A percentile compares a stretch with the other conserved stretches of the same genome.
Evolutionary conservation across 2,113 vertebrate genomes (phyloP).

Genomic region (Vidua chalybeata): DNA sequence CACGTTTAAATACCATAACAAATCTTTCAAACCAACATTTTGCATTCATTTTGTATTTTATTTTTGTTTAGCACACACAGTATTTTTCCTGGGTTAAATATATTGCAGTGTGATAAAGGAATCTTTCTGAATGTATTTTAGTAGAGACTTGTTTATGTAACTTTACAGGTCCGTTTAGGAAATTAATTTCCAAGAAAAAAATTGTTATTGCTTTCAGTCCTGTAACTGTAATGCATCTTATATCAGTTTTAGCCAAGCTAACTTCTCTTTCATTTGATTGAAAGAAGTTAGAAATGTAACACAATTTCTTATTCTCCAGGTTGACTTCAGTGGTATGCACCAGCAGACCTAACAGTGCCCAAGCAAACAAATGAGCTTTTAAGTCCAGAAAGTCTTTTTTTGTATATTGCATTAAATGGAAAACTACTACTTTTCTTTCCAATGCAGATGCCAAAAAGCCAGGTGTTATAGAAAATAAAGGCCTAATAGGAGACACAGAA

Average conservation of each 20-base stretch:
- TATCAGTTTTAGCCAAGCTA: background rate
- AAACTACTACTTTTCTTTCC: background rate
- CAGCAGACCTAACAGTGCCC: background rate
- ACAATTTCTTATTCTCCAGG: background rate
- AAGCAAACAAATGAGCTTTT: background rate
- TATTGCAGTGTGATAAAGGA: background rate
- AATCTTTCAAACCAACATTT: background rate
- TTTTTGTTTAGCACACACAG: background rate
- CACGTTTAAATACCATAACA: background rate
- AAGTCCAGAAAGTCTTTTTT: background rate
- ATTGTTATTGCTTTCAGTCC: background rate
- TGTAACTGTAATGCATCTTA: background rate
- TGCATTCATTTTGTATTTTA: background rate
- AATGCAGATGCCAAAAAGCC: background rate
- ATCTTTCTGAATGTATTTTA: background rate
- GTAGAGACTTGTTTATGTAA: background rate
- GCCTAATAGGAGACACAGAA: background rate
- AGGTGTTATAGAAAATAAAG: background rate
- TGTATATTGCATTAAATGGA: background rate
- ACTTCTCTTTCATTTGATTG: background rate
- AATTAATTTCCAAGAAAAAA: conserved; percentile 15
- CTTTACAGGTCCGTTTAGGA: background rate
- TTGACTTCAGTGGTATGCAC: background rate
- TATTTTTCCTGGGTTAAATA: background rate
- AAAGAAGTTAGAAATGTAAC: background rate